Evolutionary conservation across 2,888 invertebrate genomes (phyloP).

Genomic region (Brassicogethes aeneus): DNA sequence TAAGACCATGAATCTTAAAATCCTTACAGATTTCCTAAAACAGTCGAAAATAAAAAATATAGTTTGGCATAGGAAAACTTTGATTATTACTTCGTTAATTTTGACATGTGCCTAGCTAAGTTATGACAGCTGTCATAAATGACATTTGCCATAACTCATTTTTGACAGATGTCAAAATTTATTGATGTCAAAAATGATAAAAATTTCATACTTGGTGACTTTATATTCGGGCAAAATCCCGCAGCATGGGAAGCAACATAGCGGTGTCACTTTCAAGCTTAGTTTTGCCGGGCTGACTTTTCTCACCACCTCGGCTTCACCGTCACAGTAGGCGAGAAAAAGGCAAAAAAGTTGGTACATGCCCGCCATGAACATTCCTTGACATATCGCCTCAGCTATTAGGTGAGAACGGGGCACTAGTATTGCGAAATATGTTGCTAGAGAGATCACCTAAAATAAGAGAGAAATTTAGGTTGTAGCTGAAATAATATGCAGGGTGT

Average conservation of each 20-base stretch:
- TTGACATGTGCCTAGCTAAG: too few species aligned
- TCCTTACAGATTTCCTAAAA: constrained; percentile 47
- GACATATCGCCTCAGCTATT: constrained; percentile 58
- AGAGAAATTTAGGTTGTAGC: neutral
- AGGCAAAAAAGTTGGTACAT: constrained; percentile 62
- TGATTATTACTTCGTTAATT: too few species aligned
- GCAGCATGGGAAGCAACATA: constrained; percentile 68
- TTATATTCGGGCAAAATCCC: constrained; percentile 47
- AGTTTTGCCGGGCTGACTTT: constrained; percentile 49
- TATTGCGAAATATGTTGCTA: constrained; percentile 48
- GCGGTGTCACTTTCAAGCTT: constrained; percentile 56
- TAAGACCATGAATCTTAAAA: constrained; percentile 51
- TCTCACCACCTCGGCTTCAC: constrained; percentile 50
- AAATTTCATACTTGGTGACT: constrained; percentile 44
- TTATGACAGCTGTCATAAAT: too few species aligned
- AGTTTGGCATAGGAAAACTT: too few species aligned
- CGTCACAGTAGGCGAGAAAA: constrained; percentile 56
- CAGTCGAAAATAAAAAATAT: neutral
- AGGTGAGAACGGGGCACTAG: constrained; percentile 56
- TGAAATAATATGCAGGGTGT: neutral
- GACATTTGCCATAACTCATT: too few species aligned
- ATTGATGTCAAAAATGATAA: neutral
- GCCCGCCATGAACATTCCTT: constrained; percentile 58
- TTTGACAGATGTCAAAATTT: too few species aligned
- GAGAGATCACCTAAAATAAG: constrained; percentile 47